Base-by-base conservation (phyloP, 2,888 invertebrate genomes). In the Acrobasis suavella region DNA sequence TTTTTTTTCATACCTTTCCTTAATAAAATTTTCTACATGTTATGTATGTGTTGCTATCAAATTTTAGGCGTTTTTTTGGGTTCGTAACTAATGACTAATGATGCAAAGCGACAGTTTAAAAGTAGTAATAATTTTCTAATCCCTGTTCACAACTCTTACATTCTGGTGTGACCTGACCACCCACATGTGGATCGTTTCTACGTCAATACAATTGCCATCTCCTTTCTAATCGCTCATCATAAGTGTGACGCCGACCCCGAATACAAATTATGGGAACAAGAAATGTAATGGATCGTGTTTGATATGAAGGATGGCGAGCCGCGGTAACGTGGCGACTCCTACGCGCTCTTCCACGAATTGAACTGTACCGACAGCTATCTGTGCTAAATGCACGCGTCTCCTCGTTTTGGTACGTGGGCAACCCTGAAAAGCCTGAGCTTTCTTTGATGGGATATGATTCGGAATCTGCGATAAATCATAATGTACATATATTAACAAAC, bases 191-290 rank as follows among this genome's bases (percentile, higher is more conserved):
- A 77, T 78, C 70, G 74, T 81, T 85, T 86, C 81, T 76, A 78
- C 73, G 79, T 81, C 71, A 82, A 78, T 82, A 85, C 86, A 88
- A 88, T 89, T 88, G 85, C 82, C 79, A 78, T 84, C 85, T 85
- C 90, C 89, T 91, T 91, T 91, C 91, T 91, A 91, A 91, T 89
- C 84, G 84, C 76, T 75, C 81, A 81, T 84, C 80, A 81, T 78
- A 89, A 88, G 87, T 90, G 86, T 88, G 86, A 86, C 90, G 80
- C 76, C 83, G 89, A 86, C 91, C 91, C 86, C 89, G 88, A 91
- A 89, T 86, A 83, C 76, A 87, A 90, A 88, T 89, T 87, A 92
- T 90, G 87, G 86, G 91, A 90, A 88, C 89, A 81, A 83, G 86
- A 77, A 85, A 86, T 86, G 87, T 87, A 76, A 83, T 87, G 85